A percentile compares a stretch with the other conserved stretches of the same genome.
Conservation (phyloP, 2,888 invertebrate species). For the Meteorus cinctellus region DNA sequence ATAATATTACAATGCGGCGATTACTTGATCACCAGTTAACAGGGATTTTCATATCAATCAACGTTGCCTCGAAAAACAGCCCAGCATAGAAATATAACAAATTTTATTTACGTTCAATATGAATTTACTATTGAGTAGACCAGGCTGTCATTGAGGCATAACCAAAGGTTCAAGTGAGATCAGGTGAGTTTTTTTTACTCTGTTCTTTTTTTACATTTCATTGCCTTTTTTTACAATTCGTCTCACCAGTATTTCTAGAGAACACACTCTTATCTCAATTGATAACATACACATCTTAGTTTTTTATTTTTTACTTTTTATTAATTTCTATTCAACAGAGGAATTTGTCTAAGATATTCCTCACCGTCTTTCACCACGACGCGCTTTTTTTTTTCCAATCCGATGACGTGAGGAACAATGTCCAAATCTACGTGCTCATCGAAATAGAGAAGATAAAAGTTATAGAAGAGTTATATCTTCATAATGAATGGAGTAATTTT, state of each 20-base stretch:
- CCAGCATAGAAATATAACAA: conserved; percentile 73
- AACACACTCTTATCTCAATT: conserved; percentile 57
- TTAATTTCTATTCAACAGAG: conserved; percentile 47
- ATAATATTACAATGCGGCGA: conserved; percentile 73
- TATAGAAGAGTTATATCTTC: conserved; percentile 53
- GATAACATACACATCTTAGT: conserved; percentile 48
- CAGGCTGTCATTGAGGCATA: conserved; percentile 55
- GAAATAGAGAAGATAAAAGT: conserved; percentile 57
- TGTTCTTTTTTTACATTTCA: conserved; percentile 55
- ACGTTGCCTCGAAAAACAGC: conserved; percentile 72
- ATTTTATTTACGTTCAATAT: conserved; percentile 64
- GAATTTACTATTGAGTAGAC: conserved; percentile 60
- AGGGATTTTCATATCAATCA: conserved; percentile 73
- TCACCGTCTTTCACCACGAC: conserved; percentile 37
- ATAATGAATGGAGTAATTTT: conserved; percentile 31
- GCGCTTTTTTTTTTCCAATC: conserved; percentile 31
- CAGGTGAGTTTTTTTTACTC: conserved; percentile 58
- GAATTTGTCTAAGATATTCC: conserved; percentile 51
- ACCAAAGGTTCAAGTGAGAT: conserved; percentile 67
- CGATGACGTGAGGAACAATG: conserved; percentile 46
- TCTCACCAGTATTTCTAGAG: conserved; percentile 60
- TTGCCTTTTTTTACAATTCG: conserved; percentile 55
- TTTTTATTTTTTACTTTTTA: conserved; percentile 39
- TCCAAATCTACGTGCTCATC: conserved; percentile 51
- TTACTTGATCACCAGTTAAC: conserved; percentile 72